phyloP scores from a whole-genome alignment of 1,140 invertebrate genomes.

The Orchestia grillus region DNA sequence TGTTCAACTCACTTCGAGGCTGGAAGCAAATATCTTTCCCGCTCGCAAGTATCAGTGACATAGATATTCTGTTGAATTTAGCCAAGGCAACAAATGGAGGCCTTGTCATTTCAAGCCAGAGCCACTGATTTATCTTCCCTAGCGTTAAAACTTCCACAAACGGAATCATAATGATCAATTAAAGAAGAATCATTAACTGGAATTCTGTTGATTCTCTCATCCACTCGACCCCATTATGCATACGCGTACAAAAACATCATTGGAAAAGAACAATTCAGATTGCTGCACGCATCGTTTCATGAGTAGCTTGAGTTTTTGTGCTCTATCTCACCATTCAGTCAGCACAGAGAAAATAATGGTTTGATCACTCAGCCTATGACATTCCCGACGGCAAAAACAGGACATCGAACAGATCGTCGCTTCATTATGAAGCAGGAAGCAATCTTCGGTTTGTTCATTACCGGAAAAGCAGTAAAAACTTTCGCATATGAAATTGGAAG shows the following conservation, averaged over 20 bases:
- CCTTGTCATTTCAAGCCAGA: not conserved
- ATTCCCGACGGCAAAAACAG: not conserved
- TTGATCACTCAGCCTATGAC: not conserved
- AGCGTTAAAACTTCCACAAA: too few species aligned
- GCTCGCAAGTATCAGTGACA: not conserved
- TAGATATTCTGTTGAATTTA: not conserved
- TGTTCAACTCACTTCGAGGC: not conserved
- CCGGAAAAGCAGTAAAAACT: too few species aligned
- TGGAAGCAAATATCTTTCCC: not conserved
- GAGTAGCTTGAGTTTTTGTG: not conserved
- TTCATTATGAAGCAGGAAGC: too few species aligned
- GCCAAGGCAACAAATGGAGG: not conserved
- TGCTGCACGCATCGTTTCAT: not conserved
- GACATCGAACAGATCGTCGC: not conserved
- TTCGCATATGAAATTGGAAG: too few species aligned
- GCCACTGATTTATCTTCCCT: too few species aligned
- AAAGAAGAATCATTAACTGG: too few species aligned
- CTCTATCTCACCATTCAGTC: not conserved
- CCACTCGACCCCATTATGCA: not conserved
- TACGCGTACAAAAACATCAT: not conserved
- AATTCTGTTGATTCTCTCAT: not conserved
- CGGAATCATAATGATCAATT: too few species aligned
- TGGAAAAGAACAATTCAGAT: not conserved
- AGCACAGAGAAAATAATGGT: not conserved
- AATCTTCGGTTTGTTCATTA: too few species aligned